Conservation (phyloP, 2,113 vertebrate genomes). For the Entomyzon cyanotis region DNA sequence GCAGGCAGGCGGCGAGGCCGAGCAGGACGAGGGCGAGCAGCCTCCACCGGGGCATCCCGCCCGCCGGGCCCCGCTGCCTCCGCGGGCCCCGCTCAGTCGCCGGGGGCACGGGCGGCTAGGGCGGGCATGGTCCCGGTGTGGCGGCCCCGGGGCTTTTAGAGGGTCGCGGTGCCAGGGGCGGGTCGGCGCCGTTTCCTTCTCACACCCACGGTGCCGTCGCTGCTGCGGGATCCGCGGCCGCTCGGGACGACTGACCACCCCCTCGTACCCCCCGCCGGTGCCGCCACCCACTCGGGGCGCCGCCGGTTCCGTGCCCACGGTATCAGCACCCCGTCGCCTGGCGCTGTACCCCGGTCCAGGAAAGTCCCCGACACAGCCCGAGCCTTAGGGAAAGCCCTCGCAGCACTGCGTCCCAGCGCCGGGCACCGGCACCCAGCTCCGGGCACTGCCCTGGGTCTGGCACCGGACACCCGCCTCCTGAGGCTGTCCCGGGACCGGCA, state of each 20-base stretch:
- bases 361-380: neutral
- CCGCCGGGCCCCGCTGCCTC: conserved; percentile 34
- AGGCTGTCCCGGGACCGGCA: neutral
- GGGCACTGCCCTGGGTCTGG: neutral
- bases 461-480: neutral
- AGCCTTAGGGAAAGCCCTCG: neutral
- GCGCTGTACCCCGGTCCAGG: neutral
- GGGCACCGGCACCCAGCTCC: neutral
- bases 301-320: neutral
- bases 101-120: neutral
- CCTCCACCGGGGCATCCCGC: conserved; percentile 72
- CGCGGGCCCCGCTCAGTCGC: neutral
- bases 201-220: neutral
- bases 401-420: neutral
- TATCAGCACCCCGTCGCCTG: neutral
- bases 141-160: conserved; percentile 8
- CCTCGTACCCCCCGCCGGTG: neutral
- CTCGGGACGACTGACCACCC: neutral
- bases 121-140: neutral
- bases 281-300: conserved; percentile 4
- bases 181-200: conserved; percentile 8
- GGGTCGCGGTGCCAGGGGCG: neutral
- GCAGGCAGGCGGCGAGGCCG: conserved; percentile 63
- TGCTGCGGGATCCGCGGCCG: neutral
- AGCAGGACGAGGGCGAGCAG: conserved; percentile 77